Evolutionary conservation across 2,113 vertebrate genomes (phyloP).

Genomic region (Donacobius atricapilla): DNA sequence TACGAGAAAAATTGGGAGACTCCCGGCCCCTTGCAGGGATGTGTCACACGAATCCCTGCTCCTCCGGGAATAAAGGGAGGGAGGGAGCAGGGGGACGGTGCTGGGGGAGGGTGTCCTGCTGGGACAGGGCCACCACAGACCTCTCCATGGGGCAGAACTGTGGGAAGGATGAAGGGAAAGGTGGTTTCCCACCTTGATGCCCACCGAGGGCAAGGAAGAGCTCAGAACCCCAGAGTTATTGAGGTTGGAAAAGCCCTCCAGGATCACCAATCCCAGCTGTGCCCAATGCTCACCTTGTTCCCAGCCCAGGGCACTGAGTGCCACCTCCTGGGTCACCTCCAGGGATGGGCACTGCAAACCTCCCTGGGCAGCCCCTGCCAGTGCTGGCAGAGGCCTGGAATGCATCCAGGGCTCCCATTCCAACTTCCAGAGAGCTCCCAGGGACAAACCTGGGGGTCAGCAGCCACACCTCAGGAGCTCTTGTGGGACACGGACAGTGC

Average conservation of each 20-base stretch:
- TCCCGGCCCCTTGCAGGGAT: not conserved
- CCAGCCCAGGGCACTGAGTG: not conserved
- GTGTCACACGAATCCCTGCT: fast-evolving
- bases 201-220: not conserved
- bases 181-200: not conserved
- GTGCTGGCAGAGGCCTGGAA: not conserved
- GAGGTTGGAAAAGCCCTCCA: not conserved
- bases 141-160: fast-evolving
- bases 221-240: not conserved
- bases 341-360: not conserved
- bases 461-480: not conserved
- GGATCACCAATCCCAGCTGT: fast-evolving
- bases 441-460: not conserved
- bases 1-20: fast-evolving
- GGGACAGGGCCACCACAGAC: not conserved
- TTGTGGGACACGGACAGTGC: fast-evolving
- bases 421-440: not conserved
- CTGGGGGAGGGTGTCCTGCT: not conserved
- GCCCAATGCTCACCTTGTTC: fast-evolving
- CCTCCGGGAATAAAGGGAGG: not conserved
- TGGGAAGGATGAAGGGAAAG: not conserved
- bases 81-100: not conserved
- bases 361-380: not conserved
- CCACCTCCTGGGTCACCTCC: not conserved
- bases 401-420: not conserved